A percentile compares a stretch with the other conserved stretches of the same genome.
Conservation (phyloP, 2,797 vertebrate genomes). For the Limosa lapponica region DNA sequence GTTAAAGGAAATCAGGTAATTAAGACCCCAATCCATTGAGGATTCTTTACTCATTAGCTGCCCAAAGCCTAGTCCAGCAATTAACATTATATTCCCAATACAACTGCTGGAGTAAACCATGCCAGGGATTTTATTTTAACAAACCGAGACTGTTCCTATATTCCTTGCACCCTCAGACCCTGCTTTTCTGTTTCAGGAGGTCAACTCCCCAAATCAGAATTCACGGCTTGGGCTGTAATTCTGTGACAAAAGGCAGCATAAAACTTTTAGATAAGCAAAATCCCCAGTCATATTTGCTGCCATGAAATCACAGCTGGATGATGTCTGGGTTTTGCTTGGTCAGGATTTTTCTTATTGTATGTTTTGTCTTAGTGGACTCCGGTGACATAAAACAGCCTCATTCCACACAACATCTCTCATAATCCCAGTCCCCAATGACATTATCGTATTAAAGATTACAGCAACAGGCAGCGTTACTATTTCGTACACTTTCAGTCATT, state of each 20-base stretch:
- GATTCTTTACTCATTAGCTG: slow-evolving; percentile 56
- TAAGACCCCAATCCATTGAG: slow-evolving; percentile 31
- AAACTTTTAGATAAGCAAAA: slow-evolving; percentile 28
- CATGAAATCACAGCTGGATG: not conserved
- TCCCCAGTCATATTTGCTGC: not conserved
- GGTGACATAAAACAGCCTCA: not conserved
- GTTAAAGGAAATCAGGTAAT: slow-evolving; percentile 63
- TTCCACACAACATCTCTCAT: not conserved
- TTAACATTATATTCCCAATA: slow-evolving; percentile 29
- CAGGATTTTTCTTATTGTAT: not conserved
- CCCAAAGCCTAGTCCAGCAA: slow-evolving; percentile 43
- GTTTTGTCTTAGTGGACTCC: not conserved
- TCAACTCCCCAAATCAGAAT: not conserved
- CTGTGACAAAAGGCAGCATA: not conserved
- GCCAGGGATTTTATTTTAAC: slow-evolving; percentile 3
- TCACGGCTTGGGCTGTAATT: not conserved
- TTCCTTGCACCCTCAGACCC: not conserved
- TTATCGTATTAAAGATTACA: not conserved
- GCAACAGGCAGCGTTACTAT: not conserved
- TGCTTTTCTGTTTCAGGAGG: not conserved
- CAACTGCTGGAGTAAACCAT: not conserved
- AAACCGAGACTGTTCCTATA: accelerated
- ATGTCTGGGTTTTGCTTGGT: not conserved
- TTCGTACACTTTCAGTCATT: not conserved
- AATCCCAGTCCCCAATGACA: not conserved